Evolutionary conservation across 2,113 vertebrate genomes (phyloP), one percentile per base, ranked within the genome.

Genomic region (Hylia prasina): DNA sequence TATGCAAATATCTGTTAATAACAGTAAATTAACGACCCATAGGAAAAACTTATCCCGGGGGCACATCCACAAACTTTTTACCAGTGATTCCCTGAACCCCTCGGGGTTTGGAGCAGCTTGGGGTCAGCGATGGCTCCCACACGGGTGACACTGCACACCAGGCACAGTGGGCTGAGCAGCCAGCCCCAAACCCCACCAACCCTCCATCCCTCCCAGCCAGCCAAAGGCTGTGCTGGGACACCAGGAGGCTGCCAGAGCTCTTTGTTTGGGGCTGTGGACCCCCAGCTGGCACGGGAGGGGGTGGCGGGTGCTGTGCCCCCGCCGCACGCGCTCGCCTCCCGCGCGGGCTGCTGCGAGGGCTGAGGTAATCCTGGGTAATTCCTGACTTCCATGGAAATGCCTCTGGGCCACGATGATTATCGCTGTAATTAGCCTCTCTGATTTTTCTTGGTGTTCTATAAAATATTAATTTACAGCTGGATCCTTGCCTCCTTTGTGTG

Each of bases 401-500:
- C 96, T 89, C 22, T n/a, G 15, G 96, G 96, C 94, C 22, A 5
- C 2, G 95, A 96, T 96, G 93, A 96, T 95, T 95, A 95, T 97
- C 93, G 5, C 93, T 53, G 82, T 97, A 96, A 97, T 96, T 97
- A 96, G 94, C 93, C 72, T 96, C 88, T 95, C 93, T 94, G 96
- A 94, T 97, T 97, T 97, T 96, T 81, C 94, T 93, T 25, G 96
- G 90, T 96, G 94, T 96, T 95, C 93, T 89, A 96, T 95, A 97
- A 97, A 97, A 97, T 93, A 96, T 96, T 96, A 97, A 96, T 96
- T 96, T 97, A 90, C 88, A 81, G 85, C 90, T 97, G 94, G 93
- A 96, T 95, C 69, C 79, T 30, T 93, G 94, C 92, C 93, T 81
- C 93, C 93, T 96, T 95, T 94, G 95, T 94, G 95, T 2, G 31